phyloP scores from a whole-genome alignment of 37 sponge, comb jelly and placozoan species.

The Halisarca cf. caerulea region DNA sequence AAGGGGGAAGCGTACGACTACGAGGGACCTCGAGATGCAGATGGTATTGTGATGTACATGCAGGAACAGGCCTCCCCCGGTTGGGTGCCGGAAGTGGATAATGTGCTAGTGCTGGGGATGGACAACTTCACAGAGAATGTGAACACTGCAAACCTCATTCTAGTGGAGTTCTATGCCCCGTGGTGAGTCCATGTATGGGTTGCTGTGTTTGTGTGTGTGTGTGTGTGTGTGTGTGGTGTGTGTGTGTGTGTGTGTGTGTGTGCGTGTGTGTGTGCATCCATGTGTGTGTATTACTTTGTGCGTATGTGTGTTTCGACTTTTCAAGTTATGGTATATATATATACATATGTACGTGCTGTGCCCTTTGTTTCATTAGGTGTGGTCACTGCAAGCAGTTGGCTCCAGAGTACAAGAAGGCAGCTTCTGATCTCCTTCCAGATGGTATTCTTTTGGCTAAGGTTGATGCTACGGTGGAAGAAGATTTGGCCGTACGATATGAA shows the following conservation, averaged over 20 bases:
- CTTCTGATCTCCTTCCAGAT: conserved; percentile 17
- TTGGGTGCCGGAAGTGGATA: conserved; percentile 64
- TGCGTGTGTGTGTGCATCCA: not conserved
- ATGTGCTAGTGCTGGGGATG: conserved; percentile 71
- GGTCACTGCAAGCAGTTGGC: conserved; percentile 64
- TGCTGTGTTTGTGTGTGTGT: no score
- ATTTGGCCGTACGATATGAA: conserved; percentile 42
- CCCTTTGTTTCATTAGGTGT: conserved; percentile 30
- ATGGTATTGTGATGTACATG: conserved; percentile 60
- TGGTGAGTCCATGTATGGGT: conserved; percentile 50
- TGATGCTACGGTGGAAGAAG: conserved; percentile 63
- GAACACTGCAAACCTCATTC: conserved; percentile 42
- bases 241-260: not conserved
- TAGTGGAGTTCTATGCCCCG: conserved; percentile 95
- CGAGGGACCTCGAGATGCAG: conserved; percentile 51
- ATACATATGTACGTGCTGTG: not conserved
- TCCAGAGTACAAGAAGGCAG: conserved; percentile 61
- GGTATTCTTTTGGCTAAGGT: conserved; percentile 47
- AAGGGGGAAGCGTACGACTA: conserved; percentile 63
- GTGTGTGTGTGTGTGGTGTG: no score
- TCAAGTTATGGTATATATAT: no score
- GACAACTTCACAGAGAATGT: conserved; percentile 78
- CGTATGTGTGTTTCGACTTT: not conserved
- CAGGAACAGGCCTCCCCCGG: conserved; percentile 54
- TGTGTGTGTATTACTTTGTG: no score